Base-by-base conservation (phyloP, 2,888 invertebrate species). In the Gastracanthus pulcherrimus region DNA sequence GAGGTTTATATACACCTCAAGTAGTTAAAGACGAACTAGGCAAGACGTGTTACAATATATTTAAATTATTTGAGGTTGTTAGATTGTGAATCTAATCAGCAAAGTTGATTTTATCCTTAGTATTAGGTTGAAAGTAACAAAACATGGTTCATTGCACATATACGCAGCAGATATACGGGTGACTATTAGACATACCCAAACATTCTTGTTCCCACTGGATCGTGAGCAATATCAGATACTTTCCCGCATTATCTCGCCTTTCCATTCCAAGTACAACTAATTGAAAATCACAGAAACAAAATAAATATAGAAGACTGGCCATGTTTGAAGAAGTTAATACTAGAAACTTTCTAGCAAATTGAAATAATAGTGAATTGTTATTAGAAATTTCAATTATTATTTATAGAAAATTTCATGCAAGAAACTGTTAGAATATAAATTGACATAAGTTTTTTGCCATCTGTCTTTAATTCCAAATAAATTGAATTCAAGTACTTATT, bases 381-480 rank as follows among this genome's bases (percentile, higher is more conserved):
- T 58, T 72, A 67, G 72, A 67, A 48, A 77, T 66, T 34, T 7
- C 41, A 51, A 71, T 71, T 71, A 58, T 71, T 62, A 67, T 67
- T 76, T 36, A 19, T 6, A 26, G 31, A 75, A 75, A 64, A 34
- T 13, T 0, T 11, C 34, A 5, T 6, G 0, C 4, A 31, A 41
- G n/a, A 34, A 5, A 11, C 11, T 2, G 29, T 55, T 38, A 64
- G 31, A 41, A 26, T 38, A 45, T 45, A 64, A 36, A 66, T 66
- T 34, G 26, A 51, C 36, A 55, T 19, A 55, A 3, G 41, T 16
- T n/a, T n/a, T n/a, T n/a, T n/a, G n/a, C n/a, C n/a, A n/a, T n/a
- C n/a, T n/a, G n/a, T n/a, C n/a, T n/a, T n/a, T n/a, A n/a, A n/a
- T n/a, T n/a, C n/a, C n/a, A n/a, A n/a, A n/a, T n/a, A n/a, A n/a